Conservation (phyloP, 1,140 invertebrate species). For the Lerema accius region DNA sequence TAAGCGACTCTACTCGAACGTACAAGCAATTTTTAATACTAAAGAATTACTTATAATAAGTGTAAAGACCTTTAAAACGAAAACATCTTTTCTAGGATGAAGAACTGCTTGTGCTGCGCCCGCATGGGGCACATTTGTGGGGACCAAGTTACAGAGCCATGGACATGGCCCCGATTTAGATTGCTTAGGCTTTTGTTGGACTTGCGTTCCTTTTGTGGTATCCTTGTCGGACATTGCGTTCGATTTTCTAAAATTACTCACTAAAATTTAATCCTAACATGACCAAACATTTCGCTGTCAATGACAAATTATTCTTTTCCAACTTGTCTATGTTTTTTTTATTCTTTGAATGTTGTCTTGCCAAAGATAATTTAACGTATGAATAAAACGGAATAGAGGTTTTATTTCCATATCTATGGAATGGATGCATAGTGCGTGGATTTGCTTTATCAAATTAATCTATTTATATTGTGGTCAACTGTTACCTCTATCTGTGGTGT, state of each 20-base stretch:
- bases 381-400: no score
- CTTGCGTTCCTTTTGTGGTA: conserved; percentile 35
- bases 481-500: no score
- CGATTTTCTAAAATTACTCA: conserved; percentile 2
- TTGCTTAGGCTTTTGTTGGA: conserved; percentile 35
- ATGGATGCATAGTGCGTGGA: no score
- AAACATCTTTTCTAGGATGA: conserved; percentile 72
- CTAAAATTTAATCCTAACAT: conserved; percentile 5
- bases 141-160: conserved; percentile 57
- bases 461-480: no score
- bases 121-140: conserved; percentile 59
- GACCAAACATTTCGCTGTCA: background rate
- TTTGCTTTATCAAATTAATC: no score
- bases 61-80: conserved; percentile 64
- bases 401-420: no score
- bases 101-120: conserved; percentile 52
- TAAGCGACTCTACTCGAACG: no score
- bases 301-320: background rate
- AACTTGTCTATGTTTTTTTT: no score
- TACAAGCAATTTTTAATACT: no score
- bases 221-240: conserved; percentile 10
- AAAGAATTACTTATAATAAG: background rate
- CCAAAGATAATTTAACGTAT: no score
- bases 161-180: conserved; percentile 49
- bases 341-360: no score